Base-by-base conservation (phyloP, 2,888 invertebrate genomes). In the Deroplatys truncata region DNA sequence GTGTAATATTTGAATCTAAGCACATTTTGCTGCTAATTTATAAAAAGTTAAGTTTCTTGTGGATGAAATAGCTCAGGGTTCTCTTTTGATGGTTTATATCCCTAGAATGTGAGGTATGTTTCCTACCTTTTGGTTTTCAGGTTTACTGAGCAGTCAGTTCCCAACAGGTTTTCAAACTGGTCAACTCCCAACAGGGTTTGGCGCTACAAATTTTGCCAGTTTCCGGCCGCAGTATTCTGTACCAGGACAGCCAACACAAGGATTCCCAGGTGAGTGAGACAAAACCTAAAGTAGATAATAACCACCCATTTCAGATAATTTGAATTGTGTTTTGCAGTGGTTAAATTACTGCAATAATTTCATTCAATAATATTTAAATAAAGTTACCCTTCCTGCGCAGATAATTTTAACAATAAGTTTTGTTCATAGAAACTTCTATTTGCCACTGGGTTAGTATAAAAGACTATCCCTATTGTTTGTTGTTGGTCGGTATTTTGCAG, bases 221-320 rank as follows among this genome's bases (percentile, higher is more conserved):
- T 98, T 98, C 95, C 96, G 98, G 94, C 98, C 98, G 93, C 98
- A 98, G 95, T 98, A 97, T 94, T 96, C 96, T 85, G 95, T 96
- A 89, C 96, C 96, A 84, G 96, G 96, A 83, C 96, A 95, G 92
- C 95, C 91, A 35, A 89, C 91, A 83, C 91, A 91, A 89, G 91
- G 91, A 88, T 92, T 91, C 90, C 91, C 92, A 90, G 92, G 92
- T 91, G 91, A 90, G 91, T 88, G n/a, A 13, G 20, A 20, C 20
- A 25, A 28, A 49, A 25, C 16, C 0, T 72, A 87, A 13, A 86
- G 7, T 0, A 35, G 16, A 4, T 43, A 16, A 0, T 28, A 15
- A 86, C 43, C n/a, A 16, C 1, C 7, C 3, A 72, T 72, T 25
- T 20, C 20, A 72, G 20, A 72, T 25, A 16, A 35, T 49, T 86